Evolutionary conservation across 2,113 vertebrate genomes (phyloP).

Genomic region (Lamprotornis superbus): DNA sequence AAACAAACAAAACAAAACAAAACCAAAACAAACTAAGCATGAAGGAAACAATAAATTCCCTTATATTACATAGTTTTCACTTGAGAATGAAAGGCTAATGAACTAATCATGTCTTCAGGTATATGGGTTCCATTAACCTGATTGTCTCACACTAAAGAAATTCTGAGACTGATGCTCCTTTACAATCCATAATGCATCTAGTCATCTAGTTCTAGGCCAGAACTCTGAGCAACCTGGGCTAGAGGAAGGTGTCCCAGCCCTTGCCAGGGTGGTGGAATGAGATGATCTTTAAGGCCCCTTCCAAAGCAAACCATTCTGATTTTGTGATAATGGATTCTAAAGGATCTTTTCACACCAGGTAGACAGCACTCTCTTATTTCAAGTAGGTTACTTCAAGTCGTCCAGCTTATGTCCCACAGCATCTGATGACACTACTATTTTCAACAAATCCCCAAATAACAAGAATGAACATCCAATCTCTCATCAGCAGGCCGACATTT

Average conservation of each 20-base stretch:
- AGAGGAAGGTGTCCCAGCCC: not conserved
- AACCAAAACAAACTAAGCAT: not conserved
- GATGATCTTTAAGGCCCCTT: not conserved
- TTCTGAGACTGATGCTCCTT: not conserved
- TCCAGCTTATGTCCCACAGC: not conserved
- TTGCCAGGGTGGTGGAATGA: not conserved
- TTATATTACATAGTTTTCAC: not conserved
- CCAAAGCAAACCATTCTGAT: not conserved
- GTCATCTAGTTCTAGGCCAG: not conserved
- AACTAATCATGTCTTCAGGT: not conserved
- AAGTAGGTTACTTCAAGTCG: not conserved
- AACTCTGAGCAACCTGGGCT: not conserved
- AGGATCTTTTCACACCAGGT: not conserved
- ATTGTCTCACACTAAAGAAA: not conserved
- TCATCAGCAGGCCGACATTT: not conserved
- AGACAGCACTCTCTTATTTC: not conserved
- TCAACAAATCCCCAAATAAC: not conserved
- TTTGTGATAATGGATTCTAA: not conserved
- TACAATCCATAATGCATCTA: not conserved
- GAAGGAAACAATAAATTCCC: not conserved
- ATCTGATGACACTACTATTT: not conserved
- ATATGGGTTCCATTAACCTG: not conserved
- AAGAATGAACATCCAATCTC: not conserved
- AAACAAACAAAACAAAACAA: not conserved
- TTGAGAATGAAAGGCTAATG: not conserved